Base-by-base conservation (phyloP, 2,797 vertebrate genomes). In the Gastrophryne carolinensis region DNA sequence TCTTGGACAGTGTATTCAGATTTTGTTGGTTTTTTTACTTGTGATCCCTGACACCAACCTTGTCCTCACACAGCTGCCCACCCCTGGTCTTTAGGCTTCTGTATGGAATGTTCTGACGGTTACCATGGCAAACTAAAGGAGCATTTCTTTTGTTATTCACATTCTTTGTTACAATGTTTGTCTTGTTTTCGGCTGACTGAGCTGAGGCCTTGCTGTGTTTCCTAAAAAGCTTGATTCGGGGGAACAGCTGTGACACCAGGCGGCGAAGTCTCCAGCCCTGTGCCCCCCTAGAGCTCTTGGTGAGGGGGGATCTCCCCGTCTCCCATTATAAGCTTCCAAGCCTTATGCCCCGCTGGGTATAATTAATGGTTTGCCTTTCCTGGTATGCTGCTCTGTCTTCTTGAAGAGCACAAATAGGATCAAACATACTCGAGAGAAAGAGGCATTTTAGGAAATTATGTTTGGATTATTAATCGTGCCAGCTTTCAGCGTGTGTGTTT, bases 291-390 rank as follows among this genome's bases (percentile, higher is more conserved):
- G 54, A 30, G 32, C 32, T 60, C 8, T 15, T 5, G 10, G 23
- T 19, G 21, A 23, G 11, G 58, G 4, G 49, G 57, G 56, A 62
- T 62, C 65, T 69, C 73, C 58, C 52, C 11, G 9, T 60, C 64
- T 75, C 13, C 64, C 56, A 75, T 75, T 75, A 58, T 75, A 26
- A 15, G 11, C 41, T 21, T 62, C 44, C 23, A 32, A 35, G 73
- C 30, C 65, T 30, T 53, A 57, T 41, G 65, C 54, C 73, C 73
- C 34, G 35, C 57, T 76, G 73, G 73, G 73, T 76, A 61, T 76
- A 76, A 76, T 76, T 76, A 76, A 70, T 70, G 73, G 35, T 57
- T 73, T 73, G 61, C 72, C 52, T 52, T 73, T 73, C 61, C 61
- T 64, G 50, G 47, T 70, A 70, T 70, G 56, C 29, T 23, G 35